These are phyloP conservation scores for Calephelis perditalis DNA, from an alignment of 2,888 invertebrate genomes.

Conservation along the genomic window DNA sequence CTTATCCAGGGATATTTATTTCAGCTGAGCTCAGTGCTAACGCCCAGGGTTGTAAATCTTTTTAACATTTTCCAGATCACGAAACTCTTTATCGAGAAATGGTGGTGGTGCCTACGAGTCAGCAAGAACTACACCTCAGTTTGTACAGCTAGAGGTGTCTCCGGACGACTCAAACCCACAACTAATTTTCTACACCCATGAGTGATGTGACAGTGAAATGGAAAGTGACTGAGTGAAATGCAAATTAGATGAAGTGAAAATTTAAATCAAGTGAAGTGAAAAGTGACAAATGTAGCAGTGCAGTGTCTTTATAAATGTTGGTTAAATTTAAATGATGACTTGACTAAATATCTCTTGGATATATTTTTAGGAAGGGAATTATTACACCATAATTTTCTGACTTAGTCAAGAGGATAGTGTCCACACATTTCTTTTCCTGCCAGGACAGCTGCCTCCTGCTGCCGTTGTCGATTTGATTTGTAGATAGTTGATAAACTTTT, in stretches of 20 bases:
- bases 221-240: slow-evolving; percentile 9
- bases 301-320: not conserved
- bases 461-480: too few species aligned
- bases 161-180: slow-evolving; percentile 84
- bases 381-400: too few species aligned
- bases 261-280: slow-evolving; percentile 9
- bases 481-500: too few species aligned
- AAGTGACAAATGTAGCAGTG: not conserved
- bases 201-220: slow-evolving; percentile 41
- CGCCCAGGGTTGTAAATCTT: too few species aligned
- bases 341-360: too few species aligned
- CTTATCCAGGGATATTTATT: too few species aligned
- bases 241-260: slow-evolving; percentile 14
- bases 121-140: slow-evolving; percentile 68
- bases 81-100: slow-evolving; percentile 67
- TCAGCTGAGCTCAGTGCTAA: too few species aligned
- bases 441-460: too few species aligned
- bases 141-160: slow-evolving; percentile 65
- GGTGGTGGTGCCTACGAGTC: slow-evolving; percentile 63
- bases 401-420: too few species aligned
- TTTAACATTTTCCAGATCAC: slow-evolving; percentile 57
- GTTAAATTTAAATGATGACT: not conserved
- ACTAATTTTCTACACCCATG: slow-evolving; percentile 91
- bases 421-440: too few species aligned
- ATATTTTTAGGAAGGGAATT: too few species aligned